A percentile compares a stretch with the other conserved stretches of the same genome.
Evolutionary conservation across 1,140 invertebrate genomes (phyloP).

Genomic region (Campoletis sonorensis): DNA sequence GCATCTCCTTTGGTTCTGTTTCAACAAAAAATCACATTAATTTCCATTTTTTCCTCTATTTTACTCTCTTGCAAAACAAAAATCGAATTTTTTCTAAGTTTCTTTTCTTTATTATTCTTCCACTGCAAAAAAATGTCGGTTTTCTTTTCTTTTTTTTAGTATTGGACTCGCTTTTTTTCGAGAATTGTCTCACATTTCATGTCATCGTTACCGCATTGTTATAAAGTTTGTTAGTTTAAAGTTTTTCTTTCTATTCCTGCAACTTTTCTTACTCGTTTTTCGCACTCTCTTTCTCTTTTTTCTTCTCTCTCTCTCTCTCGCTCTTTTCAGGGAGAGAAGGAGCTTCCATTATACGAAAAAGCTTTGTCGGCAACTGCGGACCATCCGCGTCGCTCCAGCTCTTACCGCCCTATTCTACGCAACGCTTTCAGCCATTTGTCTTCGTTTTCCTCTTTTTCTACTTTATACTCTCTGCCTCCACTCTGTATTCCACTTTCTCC

Average conservation of each 20-base stretch:
- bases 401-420: constrained; percentile 15
- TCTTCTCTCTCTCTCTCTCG: background rate
- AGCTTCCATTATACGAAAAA: constrained; percentile 31
- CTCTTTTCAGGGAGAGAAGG: background rate
- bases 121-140: no score
- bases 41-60: background rate
- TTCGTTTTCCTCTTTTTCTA: constrained; percentile 1
- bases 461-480: constrained; percentile 13
- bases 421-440: constrained; percentile 24
- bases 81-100: background rate
- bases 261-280: background rate
- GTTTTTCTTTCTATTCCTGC: background rate
- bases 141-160: no score
- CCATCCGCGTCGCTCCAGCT: constrained; percentile 7
- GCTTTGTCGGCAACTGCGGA: constrained; percentile 24
- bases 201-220: no score
- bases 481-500: constrained; percentile 14
- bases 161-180: no score
- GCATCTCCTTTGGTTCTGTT: constrained; percentile 70
- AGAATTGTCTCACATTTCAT: no score
- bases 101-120: background rate
- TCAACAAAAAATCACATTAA: constrained; percentile 6
- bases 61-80: background rate
- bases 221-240: background rate
- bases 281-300: background rate